Evolutionary conservation across 1,140 invertebrate species (phyloP).

Genomic region (Hylaeus anthracinus): DNA sequence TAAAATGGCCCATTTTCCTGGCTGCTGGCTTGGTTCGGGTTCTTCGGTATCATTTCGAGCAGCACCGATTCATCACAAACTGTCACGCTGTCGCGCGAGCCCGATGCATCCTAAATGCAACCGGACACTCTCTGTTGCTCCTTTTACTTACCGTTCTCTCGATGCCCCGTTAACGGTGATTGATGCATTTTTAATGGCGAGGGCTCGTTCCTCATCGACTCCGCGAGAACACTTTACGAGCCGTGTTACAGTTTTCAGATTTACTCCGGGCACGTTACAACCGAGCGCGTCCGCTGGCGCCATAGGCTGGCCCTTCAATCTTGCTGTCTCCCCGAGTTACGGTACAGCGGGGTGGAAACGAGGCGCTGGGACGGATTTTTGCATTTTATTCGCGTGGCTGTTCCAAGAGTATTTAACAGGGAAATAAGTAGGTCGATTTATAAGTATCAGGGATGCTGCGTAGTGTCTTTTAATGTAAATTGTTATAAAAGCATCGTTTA

Average conservation of each 20-base stretch:
- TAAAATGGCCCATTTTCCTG: constrained; percentile 35
- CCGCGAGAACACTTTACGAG: constrained; percentile 12
- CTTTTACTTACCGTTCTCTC: constrained; percentile 28
- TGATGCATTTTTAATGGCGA: constrained; percentile 44
- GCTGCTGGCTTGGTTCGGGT: neutral
- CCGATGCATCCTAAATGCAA: constrained; percentile 38
- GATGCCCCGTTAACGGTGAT: constrained; percentile 38
- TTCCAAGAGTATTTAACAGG: too few species aligned
- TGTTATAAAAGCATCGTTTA: too few species aligned
- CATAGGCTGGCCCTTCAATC: too few species aligned
- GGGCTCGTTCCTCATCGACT: constrained; percentile 22
- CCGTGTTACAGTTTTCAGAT: constrained; percentile 3
- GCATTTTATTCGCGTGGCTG: too few species aligned
- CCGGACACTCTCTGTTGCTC: constrained; percentile 22
- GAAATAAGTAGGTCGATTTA: too few species aligned
- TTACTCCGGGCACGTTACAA: neutral
- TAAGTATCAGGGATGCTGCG: too few species aligned
- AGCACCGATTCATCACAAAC: constrained; percentile 40
- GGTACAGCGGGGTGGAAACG: too few species aligned
- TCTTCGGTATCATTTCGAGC: constrained; percentile 15
- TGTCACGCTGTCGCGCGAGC: constrained; percentile 18
- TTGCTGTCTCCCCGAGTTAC: too few species aligned
- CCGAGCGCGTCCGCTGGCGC: neutral
- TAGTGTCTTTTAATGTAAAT: too few species aligned
- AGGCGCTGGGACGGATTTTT: too few species aligned